Base-by-base conservation (phyloP, 2,797 vertebrate species). In the Melanotaenia trifasciata region DNA sequence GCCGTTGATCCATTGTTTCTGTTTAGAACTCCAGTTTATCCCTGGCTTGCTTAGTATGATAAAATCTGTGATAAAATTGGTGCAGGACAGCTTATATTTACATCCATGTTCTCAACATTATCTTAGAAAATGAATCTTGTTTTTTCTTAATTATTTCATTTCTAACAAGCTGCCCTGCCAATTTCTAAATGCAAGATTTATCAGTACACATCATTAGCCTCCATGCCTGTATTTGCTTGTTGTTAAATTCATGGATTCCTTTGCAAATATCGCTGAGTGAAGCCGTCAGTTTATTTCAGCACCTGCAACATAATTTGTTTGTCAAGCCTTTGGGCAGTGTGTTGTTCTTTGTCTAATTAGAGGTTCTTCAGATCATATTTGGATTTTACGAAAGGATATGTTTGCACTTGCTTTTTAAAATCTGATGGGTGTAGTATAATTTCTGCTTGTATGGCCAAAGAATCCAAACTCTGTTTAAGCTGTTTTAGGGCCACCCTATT, bases 311-410 rank as follows among this genome's bases (percentile, higher is more conserved):
- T 83, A 80, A 87, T 84, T 84, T 72, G 58, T 81, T 85, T 74
- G 71, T 80, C 26, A 0, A 28, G 82, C 81, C 90, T 71, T 32
- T 45, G 80, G 76, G 79, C 70, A 74, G 13, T 0, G 40, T 14
- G 33, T 85, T 24, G 0, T 79, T 87, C 77, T 84, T 78, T 84
- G 63, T 85, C 71, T 79, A 84, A 87, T 88, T 86, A 81, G n/a
- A 72, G 43, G 64, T n/a, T 2, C 62, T 72, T 74, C 56, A 64
- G 56, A 78, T 89, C 58, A 18, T 58, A 78, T 73, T 74, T 43
- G n/a, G 51, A 77, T 83, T 78, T 22, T 35, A 70, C 63, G 58
- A 64, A 76, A 77, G 53, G 62, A 64, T 51, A 57, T 16, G 5
- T 67, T 79, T 26, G 18, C 45, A 47, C 24, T 18, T 33, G 3